Evolutionary conservation across 2,113 vertebrate species (phyloP).

Genomic region (Holacanthus passer): DNA sequence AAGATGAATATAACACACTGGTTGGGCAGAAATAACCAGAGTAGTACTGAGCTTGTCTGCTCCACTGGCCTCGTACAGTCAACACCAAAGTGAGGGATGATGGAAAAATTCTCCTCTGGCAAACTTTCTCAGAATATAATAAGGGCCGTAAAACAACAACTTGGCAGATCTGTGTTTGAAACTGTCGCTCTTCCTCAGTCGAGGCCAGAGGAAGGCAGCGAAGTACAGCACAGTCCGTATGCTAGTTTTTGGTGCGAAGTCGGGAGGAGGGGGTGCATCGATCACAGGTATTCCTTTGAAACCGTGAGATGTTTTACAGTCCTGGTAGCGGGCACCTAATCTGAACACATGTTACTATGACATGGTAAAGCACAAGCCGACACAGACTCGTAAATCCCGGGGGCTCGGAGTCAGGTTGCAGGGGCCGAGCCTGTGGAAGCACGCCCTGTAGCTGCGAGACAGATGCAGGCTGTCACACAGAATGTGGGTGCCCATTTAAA

Average conservation of each 20-base stretch:
- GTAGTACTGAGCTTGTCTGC: conserved; percentile 54
- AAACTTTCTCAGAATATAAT: conserved; percentile 61
- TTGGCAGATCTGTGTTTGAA: conserved; percentile 48
- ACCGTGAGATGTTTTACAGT: conserved; percentile 74
- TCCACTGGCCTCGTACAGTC: conserved; percentile 78
- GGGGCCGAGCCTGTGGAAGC: conserved; percentile 58
- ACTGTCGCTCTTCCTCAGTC: conserved; percentile 1
- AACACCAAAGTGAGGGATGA: conserved; percentile 61
- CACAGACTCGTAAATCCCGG: conserved; percentile 74
- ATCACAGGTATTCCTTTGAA: conserved; percentile 74
- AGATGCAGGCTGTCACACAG: conserved; percentile 69
- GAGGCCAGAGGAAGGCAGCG: not conserved
- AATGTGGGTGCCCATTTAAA: conserved; percentile 77
- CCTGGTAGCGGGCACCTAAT: conserved; percentile 70
- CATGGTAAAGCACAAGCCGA: conserved; percentile 65
- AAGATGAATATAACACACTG: conserved; percentile 66
- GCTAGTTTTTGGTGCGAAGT: conserved; percentile 8
- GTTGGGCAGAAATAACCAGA: conserved; percentile 64
- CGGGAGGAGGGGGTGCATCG: conserved; percentile 27
- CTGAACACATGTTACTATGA: conserved; percentile 74
- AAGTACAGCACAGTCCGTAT: not conserved
- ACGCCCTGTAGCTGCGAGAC: conserved; percentile 56
- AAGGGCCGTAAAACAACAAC: conserved; percentile 33
- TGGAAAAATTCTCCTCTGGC: conserved; percentile 55
- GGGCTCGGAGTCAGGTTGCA: conserved; percentile 69